These are phyloP conservation scores for Brenthis hecate DNA, from an alignment of 2,888 invertebrate genomes.

Conservation along the genomic window DNA sequence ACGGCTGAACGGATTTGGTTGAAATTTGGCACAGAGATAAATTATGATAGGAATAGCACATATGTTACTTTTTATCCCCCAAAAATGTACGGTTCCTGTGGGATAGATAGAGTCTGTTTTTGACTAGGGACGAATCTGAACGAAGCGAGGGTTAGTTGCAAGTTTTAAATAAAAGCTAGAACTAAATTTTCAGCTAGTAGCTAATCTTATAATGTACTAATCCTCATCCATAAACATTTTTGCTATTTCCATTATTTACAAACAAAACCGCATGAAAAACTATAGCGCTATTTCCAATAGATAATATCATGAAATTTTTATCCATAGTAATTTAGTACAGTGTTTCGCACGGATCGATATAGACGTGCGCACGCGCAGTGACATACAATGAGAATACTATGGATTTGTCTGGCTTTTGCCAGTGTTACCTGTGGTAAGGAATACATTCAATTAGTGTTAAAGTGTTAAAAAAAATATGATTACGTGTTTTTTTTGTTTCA, in stretches of 20 bases:
- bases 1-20: no score
- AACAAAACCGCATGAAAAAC: background rate
- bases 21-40: no score
- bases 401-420: constrained; percentile 39
- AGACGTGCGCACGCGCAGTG: constrained; percentile 37
- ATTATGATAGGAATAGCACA: no score
- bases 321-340: constrained; percentile 23
- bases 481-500: background rate
- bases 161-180: no score
- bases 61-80: no score
- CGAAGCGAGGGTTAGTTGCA: no score
- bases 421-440: constrained; percentile 32
- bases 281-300: background rate
- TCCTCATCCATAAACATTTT: background rate
- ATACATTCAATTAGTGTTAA: background rate
- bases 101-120: background rate
- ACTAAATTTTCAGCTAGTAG: no score
- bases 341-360: constrained; percentile 2
- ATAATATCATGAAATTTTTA: constrained; percentile 1
- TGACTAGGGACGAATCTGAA: no score
- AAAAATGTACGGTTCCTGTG: no score
- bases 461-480: background rate
- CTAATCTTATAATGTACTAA: no score
- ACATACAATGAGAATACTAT: constrained; percentile 33
- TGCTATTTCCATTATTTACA: background rate